Conservation (phyloP, 2,113 vertebrate species). For the Megaleporinus macrocephalus region DNA sequence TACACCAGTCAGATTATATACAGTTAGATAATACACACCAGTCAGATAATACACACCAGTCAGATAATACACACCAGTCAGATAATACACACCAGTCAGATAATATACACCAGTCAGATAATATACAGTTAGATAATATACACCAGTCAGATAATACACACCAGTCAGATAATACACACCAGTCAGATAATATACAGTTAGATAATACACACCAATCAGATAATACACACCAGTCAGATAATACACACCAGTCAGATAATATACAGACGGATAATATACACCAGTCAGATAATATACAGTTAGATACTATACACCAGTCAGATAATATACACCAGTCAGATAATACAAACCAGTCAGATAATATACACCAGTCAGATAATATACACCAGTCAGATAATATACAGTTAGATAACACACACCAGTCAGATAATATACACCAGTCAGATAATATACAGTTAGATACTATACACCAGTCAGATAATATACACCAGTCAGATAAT, state of each 20-base stretch:
- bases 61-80: too few species aligned
- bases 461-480: background rate
- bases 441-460: too few species aligned
- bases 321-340: constrained; percentile 26
- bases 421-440: constrained; percentile 17
- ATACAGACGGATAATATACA: background rate
- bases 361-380: background rate
- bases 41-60: constrained; percentile 13
- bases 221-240: constrained; percentile 11
- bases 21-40: background rate
- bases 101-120: too few species aligned
- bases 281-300: constrained; percentile 12
- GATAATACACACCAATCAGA: background rate
- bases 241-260: background rate
- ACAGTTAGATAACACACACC: background rate
- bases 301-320: background rate
- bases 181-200: constrained; percentile 15
- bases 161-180: background rate
- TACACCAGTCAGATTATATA: constrained; percentile 16
- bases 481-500: too few species aligned
- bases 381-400: too few species aligned
- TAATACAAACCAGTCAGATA: too few species aligned
- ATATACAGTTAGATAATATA: too few species aligned
- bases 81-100: background rate
- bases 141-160: constrained; percentile 8